A percentile compares a stretch with the other conserved stretches of the same genome.
These are phyloP conservation scores for Echinometra lucunter DNA, from an alignment of 53 echinoderm and acorn worm genomes.

Conservation along the genomic window DNA sequence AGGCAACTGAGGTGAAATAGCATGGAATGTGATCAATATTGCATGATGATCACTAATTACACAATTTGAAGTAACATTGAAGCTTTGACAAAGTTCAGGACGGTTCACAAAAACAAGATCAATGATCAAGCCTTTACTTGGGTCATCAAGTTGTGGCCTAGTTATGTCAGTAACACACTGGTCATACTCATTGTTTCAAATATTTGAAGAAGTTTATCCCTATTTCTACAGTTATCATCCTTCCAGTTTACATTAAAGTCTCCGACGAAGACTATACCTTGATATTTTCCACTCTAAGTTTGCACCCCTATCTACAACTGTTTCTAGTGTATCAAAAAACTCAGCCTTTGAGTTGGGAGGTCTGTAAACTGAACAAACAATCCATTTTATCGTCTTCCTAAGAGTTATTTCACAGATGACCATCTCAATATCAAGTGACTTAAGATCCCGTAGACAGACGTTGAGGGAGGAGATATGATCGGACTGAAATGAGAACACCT, in stretches of 20 bases:
- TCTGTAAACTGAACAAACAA: too few species aligned
- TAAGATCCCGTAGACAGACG: neutral
- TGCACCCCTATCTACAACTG: too few species aligned
- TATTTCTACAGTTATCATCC: constrained; percentile 5
- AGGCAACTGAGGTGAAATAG: too few species aligned
- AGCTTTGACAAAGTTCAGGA: neutral
- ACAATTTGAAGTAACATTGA: neutral
- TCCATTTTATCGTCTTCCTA: too few species aligned
- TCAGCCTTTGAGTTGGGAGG: too few species aligned
- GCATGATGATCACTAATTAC: too few species aligned
- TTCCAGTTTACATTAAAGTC: constrained; percentile 10
- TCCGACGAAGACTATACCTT: neutral
- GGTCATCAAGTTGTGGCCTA: constrained; percentile 1
- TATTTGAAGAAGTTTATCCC: neutral
- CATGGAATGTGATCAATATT: neutral
- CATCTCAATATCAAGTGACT: too few species aligned
- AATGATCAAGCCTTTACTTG: neutral
- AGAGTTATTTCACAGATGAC: too few species aligned
- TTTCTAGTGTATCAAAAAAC: too few species aligned
- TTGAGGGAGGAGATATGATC: too few species aligned
- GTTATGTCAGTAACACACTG: neutral
- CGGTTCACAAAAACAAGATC: neutral
- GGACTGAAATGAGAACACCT: neutral
- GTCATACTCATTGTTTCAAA: constrained; percentile 28
- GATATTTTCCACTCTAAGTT: too few species aligned